Base-by-base conservation (phyloP, 2,888 invertebrate species). In the Agrotis exclamationis region DNA sequence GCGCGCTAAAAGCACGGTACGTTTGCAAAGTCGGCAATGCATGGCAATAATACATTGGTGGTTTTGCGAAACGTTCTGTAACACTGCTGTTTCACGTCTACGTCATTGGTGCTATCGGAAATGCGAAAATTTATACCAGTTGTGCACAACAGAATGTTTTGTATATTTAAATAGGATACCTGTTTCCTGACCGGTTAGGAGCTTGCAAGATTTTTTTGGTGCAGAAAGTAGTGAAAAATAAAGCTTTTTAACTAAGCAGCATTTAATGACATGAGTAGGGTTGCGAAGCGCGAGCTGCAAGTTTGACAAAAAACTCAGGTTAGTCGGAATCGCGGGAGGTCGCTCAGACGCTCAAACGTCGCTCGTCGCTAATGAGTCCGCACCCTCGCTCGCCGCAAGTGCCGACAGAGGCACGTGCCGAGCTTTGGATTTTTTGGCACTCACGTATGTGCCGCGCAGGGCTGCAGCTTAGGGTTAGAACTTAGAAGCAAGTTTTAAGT, bases 321-420 rank as follows among this genome's bases (percentile, higher is more conserved):
- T 47, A 44, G 63, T 70, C 57, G 59, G 60, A 65, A 53, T 64
- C 68, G 62, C 70, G 50, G 60, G 63, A 60, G 74, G 77, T 71
- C 70, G 66, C 76, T 70, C 63, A 47, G 63, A 79, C 66, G 80
- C 71, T 80, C 68, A 74, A 80, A 84, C 81, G 72, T 80, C 77
- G 76, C 72, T 76, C 80, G 81, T 81, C 84, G 82, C 88, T 89
- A 89, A 89, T 89, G 88, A 88, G 86, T 81, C 81, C 83, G 80
- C 84, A 83, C 81, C 79, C 82, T 75, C 68, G 70, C 74, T 76
- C 68, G 75, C 84, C 83, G 75, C 81, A 78, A 85, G 85, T 85
- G 80, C 74, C 76, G 82, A 67, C 74, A 45, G 80, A 79, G 80
- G 84, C 85, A 86, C 88, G 89, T 87, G 87, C 85, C 74, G 64